phyloP scores from a whole-genome alignment of 2,113 vertebrate species.

The Anser brachyrhynchus region DNA sequence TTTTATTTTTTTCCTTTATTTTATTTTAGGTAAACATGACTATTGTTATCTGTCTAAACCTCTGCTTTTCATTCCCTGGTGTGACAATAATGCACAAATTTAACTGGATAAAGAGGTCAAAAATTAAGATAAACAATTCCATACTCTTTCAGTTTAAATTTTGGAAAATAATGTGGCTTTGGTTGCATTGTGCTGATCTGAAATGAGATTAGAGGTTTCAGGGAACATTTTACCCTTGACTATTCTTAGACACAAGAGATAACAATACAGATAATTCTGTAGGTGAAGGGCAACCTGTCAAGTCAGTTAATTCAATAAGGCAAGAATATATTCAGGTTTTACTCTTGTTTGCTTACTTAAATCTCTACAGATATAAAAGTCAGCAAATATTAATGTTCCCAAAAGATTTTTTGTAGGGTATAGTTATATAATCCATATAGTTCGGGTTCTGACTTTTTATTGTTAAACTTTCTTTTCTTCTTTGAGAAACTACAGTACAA shows the following conservation, averaged over 20 bases:
- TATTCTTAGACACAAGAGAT: background rate
- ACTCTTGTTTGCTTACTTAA: background rate
- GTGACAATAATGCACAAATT: background rate
- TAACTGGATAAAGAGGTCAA: background rate
- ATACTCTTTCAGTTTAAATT: background rate
- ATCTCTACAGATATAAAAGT: background rate
- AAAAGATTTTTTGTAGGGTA: background rate
- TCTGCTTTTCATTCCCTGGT: background rate
- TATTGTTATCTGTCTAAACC: background rate
- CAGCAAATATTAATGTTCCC: background rate
- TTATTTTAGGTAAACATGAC: background rate
- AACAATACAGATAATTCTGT: background rate
- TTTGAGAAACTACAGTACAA: background rate
- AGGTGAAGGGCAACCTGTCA: background rate
- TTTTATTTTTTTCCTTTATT: background rate
- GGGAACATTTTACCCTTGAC: background rate
- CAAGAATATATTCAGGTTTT: background rate
- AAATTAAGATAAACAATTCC: background rate
- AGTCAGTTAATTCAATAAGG: background rate
- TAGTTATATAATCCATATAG: background rate
- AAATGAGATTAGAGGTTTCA: background rate
- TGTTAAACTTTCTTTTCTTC: background rate
- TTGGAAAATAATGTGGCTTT: background rate
- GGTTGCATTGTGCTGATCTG: background rate
- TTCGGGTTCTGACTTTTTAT: background rate